A percentile compares a stretch with the other conserved stretches of the same genome.
Conservation (phyloP, 2,888 invertebrate species). For the Thalpophila matura region DNA sequence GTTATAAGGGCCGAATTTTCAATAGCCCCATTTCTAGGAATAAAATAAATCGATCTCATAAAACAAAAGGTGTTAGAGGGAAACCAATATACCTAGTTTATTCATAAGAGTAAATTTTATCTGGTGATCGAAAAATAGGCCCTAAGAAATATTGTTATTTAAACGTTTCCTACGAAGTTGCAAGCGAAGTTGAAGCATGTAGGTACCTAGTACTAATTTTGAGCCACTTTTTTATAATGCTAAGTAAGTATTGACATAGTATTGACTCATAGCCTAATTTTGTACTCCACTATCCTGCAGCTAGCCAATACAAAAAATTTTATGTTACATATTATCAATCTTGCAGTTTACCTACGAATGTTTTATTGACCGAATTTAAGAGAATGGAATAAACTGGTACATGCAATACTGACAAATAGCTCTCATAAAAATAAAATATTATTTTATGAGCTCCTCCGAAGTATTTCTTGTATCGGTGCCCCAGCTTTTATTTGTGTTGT, state of each 20-base stretch:
- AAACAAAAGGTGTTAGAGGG: no score
- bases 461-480: slow-evolving; percentile 26
- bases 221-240: slow-evolving; percentile 31
- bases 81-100: no score
- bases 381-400: slow-evolving; percentile 18
- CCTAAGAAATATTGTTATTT: slow-evolving; percentile 25
- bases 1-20: no score
- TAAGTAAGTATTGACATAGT: slow-evolving; percentile 28
- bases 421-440: slow-evolving; percentile 39
- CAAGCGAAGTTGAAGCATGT: no score
- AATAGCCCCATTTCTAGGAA: no score
- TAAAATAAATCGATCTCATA: no score
- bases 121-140: no score
- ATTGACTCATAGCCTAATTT: slow-evolving; percentile 30
- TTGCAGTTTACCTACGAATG: slow-evolving; percentile 4
- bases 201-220: not conserved
- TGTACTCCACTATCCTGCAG: not conserved
- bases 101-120: no score
- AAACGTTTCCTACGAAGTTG: slow-evolving; percentile 10
- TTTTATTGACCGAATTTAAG: slow-evolving; percentile 21
- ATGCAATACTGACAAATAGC: slow-evolving; percentile 36
- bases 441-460: slow-evolving; percentile 31
- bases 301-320: not conserved
- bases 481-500: slow-evolving; percentile 40
- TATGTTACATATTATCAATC: slow-evolving; percentile 5